Evolutionary conservation across 2,888 invertebrate genomes (phyloP).

Genomic region (Meandrusa payeni): DNA sequence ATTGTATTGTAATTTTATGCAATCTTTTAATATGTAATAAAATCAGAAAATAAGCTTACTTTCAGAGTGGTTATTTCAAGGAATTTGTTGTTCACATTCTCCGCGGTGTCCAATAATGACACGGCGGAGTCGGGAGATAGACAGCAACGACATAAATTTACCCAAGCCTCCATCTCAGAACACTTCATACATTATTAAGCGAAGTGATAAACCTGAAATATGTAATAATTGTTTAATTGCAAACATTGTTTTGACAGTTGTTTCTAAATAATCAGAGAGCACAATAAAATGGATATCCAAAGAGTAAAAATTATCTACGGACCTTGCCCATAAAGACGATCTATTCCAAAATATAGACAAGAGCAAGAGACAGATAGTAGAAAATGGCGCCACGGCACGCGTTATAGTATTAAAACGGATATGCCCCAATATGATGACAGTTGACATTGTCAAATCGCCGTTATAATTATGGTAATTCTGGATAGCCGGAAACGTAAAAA

Average conservation of each 20-base stretch:
- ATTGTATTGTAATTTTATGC: no score
- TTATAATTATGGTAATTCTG: slow-evolving; percentile 15
- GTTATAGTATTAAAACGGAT: slow-evolving; percentile 35
- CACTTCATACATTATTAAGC: slow-evolving; percentile 46
- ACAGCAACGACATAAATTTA: slow-evolving; percentile 72
- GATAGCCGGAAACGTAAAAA: not conserved
- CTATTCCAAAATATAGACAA: slow-evolving; percentile 78
- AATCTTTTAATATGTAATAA: not conserved
- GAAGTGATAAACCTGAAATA: slow-evolving; percentile 59
- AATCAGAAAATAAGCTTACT: slow-evolving; percentile 42
- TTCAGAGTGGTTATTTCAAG: slow-evolving; percentile 63
- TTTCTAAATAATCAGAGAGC: slow-evolving; percentile 57
- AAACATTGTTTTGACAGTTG: slow-evolving; percentile 66
- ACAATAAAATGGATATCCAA: slow-evolving; percentile 60
- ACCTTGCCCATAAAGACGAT: slow-evolving; percentile 75
- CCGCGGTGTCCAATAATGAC: slow-evolving; percentile 58
- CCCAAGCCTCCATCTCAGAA: slow-evolving; percentile 68
- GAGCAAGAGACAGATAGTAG: slow-evolving; percentile 58
- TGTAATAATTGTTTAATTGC: slow-evolving; percentile 40
- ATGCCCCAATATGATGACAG: slow-evolving; percentile 23
- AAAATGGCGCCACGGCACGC: slow-evolving; percentile 59
- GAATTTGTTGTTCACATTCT: slow-evolving; percentile 60
- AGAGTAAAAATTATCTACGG: slow-evolving; percentile 80
- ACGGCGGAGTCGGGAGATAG: slow-evolving; percentile 64
- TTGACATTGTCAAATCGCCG: slow-evolving; percentile 21